Evolutionary conservation across 1,140 invertebrate species (phyloP).

Genomic region (Drosophila arawakana): DNA sequence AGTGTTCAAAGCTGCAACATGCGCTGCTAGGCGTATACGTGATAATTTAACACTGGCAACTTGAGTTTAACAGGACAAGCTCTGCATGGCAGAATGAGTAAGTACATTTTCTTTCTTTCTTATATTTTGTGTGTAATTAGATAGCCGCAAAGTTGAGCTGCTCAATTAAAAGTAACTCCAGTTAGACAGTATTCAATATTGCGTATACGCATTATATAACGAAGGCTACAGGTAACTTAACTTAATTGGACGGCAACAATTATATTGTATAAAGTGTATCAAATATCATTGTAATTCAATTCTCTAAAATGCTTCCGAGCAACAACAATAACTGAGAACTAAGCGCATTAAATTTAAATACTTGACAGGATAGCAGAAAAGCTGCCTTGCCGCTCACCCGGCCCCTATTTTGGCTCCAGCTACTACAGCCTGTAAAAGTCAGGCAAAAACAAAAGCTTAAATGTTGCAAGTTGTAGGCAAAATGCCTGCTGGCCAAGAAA

Average conservation of each 20-base stretch:
- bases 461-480: conserved; percentile 46
- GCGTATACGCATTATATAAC: conserved; percentile 39
- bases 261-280: conserved; percentile 61
- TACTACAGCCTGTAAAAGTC: background rate
- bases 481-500: conserved; percentile 44
- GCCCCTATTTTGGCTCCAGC: background rate
- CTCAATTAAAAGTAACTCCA: conserved; percentile 37
- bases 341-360: conserved; percentile 76
- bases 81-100: conserved; percentile 62
- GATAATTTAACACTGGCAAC: conserved; percentile 42
- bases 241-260: conserved; percentile 61
- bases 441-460: conserved; percentile 55
- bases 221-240: conserved; percentile 4
- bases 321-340: conserved; percentile 32
- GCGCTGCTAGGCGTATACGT: conserved; percentile 73
- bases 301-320: conserved; percentile 52
- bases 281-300: conserved; percentile 75
- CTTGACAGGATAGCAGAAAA: conserved; percentile 47
- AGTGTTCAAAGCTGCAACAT: conserved; percentile 28
- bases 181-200: conserved; percentile 43
- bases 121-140: background rate
- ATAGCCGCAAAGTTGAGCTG: conserved; percentile 11
- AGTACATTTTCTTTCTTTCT: conserved; percentile 35
- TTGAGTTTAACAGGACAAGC: conserved; percentile 19
- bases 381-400: background rate